These are phyloP conservation scores for Rhabdophis nuchalis DNA, from an alignment of 2,797 vertebrate genomes.

Conservation along the genomic window DNA sequence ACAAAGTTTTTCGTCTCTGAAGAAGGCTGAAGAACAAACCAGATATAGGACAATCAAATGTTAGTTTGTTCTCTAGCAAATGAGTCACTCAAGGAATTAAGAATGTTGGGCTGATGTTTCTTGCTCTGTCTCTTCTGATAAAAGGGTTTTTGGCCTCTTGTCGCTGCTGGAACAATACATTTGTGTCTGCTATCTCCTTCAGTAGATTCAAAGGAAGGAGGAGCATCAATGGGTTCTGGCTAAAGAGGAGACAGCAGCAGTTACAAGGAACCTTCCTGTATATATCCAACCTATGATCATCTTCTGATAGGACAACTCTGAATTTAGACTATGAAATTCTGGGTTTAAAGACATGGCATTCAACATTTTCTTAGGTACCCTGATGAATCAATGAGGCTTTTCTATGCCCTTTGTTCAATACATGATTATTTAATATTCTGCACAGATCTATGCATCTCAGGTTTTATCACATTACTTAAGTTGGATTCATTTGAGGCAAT, in stretches of 20 bases:
- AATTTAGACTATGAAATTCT: neutral
- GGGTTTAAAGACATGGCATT: neutral
- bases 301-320: neutral
- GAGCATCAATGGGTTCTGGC: neutral
- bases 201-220: neutral
- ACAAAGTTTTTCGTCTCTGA: neutral
- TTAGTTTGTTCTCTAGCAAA: neutral
- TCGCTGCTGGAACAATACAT: neutral
- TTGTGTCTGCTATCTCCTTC: neutral
- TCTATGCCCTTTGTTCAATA: neutral
- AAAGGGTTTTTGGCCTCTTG: neutral
- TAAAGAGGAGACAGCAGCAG: neutral
- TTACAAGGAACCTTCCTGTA: neutral
- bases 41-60: neutral
- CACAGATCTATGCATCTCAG: neutral
- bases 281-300: neutral
- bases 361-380: neutral
- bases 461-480: neutral
- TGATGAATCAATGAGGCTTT: neutral
- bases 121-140: neutral
- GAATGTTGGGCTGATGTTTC: too few species aligned
- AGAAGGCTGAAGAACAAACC: neutral
- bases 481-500: neutral
- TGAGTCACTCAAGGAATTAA: too few species aligned
- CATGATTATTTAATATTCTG: neutral